These are phyloP conservation scores for Coracias cyanogaster DNA, from an alignment of 2,797 vertebrate genomes.

Conservation along the genomic window DNA sequence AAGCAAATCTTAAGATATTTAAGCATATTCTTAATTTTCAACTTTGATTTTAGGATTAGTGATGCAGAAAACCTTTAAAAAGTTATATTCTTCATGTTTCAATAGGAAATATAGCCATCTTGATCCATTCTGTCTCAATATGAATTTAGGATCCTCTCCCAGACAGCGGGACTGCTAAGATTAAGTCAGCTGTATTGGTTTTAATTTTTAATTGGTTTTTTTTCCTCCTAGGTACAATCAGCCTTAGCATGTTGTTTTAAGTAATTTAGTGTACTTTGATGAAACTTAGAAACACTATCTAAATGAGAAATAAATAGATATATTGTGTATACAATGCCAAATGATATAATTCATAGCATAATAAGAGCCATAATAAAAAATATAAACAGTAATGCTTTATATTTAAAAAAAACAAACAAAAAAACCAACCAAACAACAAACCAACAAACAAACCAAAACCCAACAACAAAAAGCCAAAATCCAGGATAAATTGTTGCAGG, in stretches of 20 bases:
- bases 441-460: background rate
- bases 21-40: background rate
- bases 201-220: fast-evolving
- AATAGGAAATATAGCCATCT: background rate
- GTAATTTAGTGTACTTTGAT: background rate
- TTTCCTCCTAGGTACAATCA: background rate
- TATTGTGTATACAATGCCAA: background rate
- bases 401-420: background rate
- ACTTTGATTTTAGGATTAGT: background rate
- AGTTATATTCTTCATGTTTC: background rate
- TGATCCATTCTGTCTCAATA: background rate
- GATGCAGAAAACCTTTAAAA: background rate
- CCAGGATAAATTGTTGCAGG: background rate
- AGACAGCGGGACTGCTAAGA: background rate
- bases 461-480: background rate
- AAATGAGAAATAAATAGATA: background rate
- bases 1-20: background rate
- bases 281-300: background rate
- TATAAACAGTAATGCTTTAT: background rate
- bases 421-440: background rate
- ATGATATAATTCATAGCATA: background rate
- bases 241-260: background rate
- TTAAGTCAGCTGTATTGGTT: background rate
- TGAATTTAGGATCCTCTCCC: background rate
- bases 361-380: background rate